A percentile compares a stretch with the other conserved stretches of the same genome.
phyloP scores from a whole-genome alignment of 2,113 vertebrate genomes.

The Empidonax alnorum region DNA sequence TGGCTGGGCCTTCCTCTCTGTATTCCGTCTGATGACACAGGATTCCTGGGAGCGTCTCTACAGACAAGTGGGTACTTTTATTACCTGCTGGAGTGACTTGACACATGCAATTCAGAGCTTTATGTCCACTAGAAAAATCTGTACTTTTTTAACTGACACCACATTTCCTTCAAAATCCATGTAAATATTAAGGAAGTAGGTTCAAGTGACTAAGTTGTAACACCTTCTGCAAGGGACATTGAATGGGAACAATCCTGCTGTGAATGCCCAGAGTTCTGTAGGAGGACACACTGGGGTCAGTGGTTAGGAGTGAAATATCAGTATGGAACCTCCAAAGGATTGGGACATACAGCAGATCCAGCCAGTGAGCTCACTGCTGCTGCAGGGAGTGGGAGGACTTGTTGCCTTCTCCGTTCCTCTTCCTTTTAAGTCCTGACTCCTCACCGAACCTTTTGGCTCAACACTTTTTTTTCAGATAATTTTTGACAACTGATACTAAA shows the following conservation, averaged over 20 bases:
- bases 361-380: background rate
- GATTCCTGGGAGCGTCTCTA: slow-evolving; percentile 95
- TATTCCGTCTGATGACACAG: slow-evolving; percentile 95
- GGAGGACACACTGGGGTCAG: too few species aligned
- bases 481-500: background rate
- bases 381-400: background rate
- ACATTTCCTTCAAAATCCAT: too few species aligned
- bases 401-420: background rate
- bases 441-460: background rate
- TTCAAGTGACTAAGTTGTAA: too few species aligned
- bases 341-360: background rate
- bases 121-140: background rate
- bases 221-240: too few species aligned
- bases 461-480: accelerated
- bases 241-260: too few species aligned
- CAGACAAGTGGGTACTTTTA: slow-evolving; percentile 83
- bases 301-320: too few species aligned
- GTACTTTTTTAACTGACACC: too few species aligned
- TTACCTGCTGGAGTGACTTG: background rate
- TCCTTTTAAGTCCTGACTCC: background rate
- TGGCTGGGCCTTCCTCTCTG: slow-evolving; percentile 91
- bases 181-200: too few species aligned
- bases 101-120: background rate
- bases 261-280: too few species aligned
- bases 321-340: background rate